Percentiles rank a stretch among this genome's conserved stretches.
phyloP scores from a whole-genome alignment of 1,140 invertebrate species.

The Andrena cerasifolii region DNA sequence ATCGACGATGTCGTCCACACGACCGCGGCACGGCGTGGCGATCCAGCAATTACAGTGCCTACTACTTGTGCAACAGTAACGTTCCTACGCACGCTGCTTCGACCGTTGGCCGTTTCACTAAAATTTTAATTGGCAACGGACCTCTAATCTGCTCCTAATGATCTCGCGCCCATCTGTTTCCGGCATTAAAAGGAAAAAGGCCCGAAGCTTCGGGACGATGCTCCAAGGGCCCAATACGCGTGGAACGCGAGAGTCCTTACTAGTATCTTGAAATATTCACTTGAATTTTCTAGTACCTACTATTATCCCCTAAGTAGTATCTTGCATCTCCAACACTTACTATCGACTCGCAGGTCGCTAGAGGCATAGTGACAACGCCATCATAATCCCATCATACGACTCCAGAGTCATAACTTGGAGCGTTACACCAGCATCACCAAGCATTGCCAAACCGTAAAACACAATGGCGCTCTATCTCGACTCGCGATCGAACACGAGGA shows the following conservation, averaged over 20 bases:
- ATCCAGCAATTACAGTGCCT: constrained; percentile 47
- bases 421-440: background rate
- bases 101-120: constrained; percentile 54
- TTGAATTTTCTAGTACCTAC: too few relatives aligned
- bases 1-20: constrained; percentile 52
- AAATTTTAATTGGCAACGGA: constrained; percentile 70
- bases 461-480: constrained; percentile 19
- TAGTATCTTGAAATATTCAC: too few relatives aligned
- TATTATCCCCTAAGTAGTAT: too few relatives aligned
- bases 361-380: too few relatives aligned
- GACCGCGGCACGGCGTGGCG: too few relatives aligned
- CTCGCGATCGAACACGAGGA: constrained; percentile 28
- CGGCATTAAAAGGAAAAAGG: constrained; percentile 53
- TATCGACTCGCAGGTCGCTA: too few relatives aligned
- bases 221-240: background rate
- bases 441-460: constrained; percentile 21
- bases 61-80: constrained; percentile 13
- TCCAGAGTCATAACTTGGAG: background rate
- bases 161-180: constrained; percentile 68
- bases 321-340: too few relatives aligned
- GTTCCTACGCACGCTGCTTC: constrained; percentile 32
- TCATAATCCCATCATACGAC: background rate
- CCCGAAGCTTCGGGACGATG: constrained; percentile 12
- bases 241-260: background rate
- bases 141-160: constrained; percentile 70